Evolutionary conservation across 2,113 vertebrate species (phyloP), one percentile per base, ranked within the genome.

Genomic region (Salvator merianae): DNA sequence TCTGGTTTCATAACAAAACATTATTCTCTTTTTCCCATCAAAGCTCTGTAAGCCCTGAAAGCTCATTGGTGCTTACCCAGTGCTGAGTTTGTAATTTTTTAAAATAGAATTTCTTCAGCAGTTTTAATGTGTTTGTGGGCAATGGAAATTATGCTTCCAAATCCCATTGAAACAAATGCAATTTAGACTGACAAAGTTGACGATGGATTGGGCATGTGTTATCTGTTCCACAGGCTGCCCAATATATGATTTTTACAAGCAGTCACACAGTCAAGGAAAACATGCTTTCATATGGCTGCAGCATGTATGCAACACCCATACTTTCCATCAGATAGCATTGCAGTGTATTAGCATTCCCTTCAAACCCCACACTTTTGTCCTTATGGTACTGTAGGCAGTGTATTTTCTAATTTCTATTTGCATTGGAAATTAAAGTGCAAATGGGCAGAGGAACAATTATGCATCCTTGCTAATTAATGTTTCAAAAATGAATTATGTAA

Each of bases 401-500:
- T 84, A 90, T 89, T 93, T 84, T 83, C 87, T 93, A 88, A 94
- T 92, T 94, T 90, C 84, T 92, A 91, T 94, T 94, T 96, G 90
- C 90, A 91, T 91, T 86, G 88, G 85, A 95, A 95, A 95, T 92
- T 93, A 89, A 91, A 94, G 85, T 91, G 88, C 88, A 91, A 95
- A 93, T 89, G 92, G 89, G 87, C 95, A 95, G 87, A 91, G 92
- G 89, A 94, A 93, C 92, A 95, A 92, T 93, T 95, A 92, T 81
- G 93, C 84, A 90, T 92, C 86, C 88, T 84, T 87, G 87, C 90
- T 95, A 95, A 95, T 94, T 95, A 94, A 95, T 94, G 83, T 92
- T 95, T 94, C 94, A 95, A 94, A 96, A 95, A 94, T 92, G 71
- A 95, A 91, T 95, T 95, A 95, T 94, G 93, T 86, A 95, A 96